Conservation (phyloP, 2,888 invertebrate species). For the Sminthurides aquaticus region DNA sequence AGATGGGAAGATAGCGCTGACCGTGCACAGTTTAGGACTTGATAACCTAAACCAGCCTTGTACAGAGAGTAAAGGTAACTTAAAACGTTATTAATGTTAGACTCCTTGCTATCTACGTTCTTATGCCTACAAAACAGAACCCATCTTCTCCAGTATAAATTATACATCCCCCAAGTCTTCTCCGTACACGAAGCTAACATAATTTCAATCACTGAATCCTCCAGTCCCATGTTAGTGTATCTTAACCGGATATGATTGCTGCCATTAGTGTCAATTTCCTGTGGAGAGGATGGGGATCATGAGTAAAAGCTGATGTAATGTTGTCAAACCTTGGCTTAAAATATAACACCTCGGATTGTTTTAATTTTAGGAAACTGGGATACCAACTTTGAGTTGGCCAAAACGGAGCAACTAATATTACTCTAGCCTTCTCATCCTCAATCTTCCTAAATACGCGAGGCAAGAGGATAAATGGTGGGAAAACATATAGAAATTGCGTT, state of each 20-base stretch:
- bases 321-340: no score
- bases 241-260: not conserved
- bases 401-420: constrained; percentile 27
- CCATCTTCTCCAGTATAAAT: not conserved
- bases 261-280: not conserved
- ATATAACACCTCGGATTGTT: no score
- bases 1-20: constrained; percentile 14
- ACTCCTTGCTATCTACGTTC: not conserved
- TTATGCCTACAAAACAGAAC: not conserved
- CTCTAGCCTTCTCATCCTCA: constrained; percentile 18
- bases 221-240: not conserved
- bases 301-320: no score
- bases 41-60: constrained; percentile 6
- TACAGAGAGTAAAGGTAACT: not conserved
- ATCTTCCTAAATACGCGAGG: constrained; percentile 25
- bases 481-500: constrained; percentile 21
- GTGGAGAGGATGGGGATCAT: not conserved
- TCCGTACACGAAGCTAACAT: not conserved
- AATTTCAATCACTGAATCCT: not conserved
- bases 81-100: not conserved
- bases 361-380: no score
- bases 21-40: constrained; percentile 11
- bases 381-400: constrained; percentile 31
- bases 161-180: not conserved
- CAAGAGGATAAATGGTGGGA: constrained; percentile 27